phyloP scores from a whole-genome alignment of 1,140 invertebrate species.

The Aphidius gifuensis region DNA sequence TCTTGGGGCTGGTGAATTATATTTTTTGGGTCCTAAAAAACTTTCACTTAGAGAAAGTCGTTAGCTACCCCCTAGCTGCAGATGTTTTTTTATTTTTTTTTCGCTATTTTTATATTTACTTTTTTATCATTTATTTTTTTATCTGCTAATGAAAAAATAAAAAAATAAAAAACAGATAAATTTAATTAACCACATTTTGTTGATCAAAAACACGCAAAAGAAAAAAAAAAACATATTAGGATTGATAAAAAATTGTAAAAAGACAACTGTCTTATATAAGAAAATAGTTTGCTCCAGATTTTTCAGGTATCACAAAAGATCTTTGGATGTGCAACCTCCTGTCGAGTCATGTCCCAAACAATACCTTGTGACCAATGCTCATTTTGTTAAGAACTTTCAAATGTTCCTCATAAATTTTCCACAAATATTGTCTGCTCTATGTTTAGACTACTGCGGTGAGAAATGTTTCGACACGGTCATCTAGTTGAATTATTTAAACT shows the following conservation, averaged over 20 bases:
- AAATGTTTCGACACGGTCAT: constrained; percentile 28
- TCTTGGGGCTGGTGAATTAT: constrained; percentile 3
- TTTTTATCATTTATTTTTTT: no score
- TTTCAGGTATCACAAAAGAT: constrained; percentile 3
- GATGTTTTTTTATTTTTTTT: constrained; percentile 24
- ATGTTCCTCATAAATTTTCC: constrained; percentile 11
- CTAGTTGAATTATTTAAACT: no score
- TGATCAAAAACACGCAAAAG: no score
- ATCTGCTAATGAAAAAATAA: no score
- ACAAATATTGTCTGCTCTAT: constrained; percentile 23
- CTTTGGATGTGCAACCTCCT: constrained; percentile 9
- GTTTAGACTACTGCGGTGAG: constrained; percentile 24
- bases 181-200: no score
- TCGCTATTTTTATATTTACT: no score
- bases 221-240: no score
- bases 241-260: no score
- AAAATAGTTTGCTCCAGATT: constrained; percentile 11
- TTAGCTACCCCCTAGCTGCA: no score
- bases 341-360: neutral
- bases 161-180: no score
- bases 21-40: neutral
- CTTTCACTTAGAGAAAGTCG: constrained; percentile 1
- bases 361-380: no score
- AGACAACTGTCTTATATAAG: no score
- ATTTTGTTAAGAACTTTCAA: neutral